These are phyloP conservation scores for Hemiscyllium ocellatum DNA, from an alignment of 2,113 vertebrate genomes.

Conservation along the genomic window DNA sequence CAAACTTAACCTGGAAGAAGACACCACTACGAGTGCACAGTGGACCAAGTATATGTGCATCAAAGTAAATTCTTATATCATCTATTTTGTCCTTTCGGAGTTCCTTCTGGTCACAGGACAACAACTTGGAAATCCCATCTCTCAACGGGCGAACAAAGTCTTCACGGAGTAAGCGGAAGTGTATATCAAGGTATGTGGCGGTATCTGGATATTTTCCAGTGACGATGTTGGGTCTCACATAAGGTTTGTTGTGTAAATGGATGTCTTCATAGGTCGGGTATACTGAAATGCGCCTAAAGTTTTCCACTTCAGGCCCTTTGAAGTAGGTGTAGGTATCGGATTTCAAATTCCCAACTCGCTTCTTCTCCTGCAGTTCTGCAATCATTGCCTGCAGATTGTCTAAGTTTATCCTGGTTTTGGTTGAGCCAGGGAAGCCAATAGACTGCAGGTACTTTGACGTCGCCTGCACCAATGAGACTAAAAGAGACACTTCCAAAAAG, in stretches of 20 bases:
- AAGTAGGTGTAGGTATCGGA: conserved; percentile 27
- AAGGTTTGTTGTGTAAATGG: conserved; percentile 38
- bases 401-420: neutral
- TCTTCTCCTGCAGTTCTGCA: neutral
- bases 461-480: neutral
- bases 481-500: neutral
- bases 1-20: conserved; percentile 40
- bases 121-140: conserved; percentile 46
- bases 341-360: neutral
- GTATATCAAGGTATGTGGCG: conserved; percentile 45
- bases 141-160: conserved; percentile 47
- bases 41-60: conserved; percentile 33
- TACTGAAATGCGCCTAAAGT: conserved; percentile 44
- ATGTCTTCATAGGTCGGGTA: conserved; percentile 47
- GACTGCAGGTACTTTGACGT: neutral
- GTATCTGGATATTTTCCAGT: conserved; percentile 40
- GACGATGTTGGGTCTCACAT: conserved; percentile 45
- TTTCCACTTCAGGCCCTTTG: neutral
- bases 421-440: neutral
- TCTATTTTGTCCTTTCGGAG: conserved; percentile 15
- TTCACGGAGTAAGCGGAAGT: conserved; percentile 48
- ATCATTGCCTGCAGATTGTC: neutral
- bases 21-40: conserved; percentile 41
- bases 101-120: conserved; percentile 16
- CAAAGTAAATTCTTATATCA: conserved; percentile 42